Evolutionary conservation across 2,888 invertebrate species (phyloP), one percentile per base, ranked within the genome.

Genomic region (Actias luna): DNA sequence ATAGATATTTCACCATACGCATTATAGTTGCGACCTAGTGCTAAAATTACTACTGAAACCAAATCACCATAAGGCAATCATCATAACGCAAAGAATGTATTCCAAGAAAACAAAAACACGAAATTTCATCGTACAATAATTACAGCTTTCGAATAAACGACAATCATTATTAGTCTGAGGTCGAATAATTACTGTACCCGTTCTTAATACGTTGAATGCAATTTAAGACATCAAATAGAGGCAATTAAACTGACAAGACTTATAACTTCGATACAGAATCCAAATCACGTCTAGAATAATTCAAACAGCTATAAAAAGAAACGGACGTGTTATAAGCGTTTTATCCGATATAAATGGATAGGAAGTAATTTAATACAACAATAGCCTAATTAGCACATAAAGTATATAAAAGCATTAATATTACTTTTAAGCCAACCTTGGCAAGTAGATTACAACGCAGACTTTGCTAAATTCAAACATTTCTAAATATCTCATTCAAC

Each of bases 191-290:
- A 55, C 29, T 5, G 27, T 55, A 22, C 29, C 7, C 16, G 55
- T 29, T n/a, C 27, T 55, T 29, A 55, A 55, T 55, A 29, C 55
- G n/a, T 55, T 55, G 16, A 29, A 29, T 55, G 55, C 29, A 29
- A 55, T 55, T 55, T 29, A 29, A 29, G n/a, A 55, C 29, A 55
- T 29, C 29, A 55, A 29, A 29, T 29, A 29, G 29, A 55, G n/a
- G 29, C 29, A 55, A 55, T 55, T 55, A 55, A 55, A n/a, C 29
- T 55, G 55, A 55, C 55, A 55, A 55, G n/a, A 29, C n/a, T 29
- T 5, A 55, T 55, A 29, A 29, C 55, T 55, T 55, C 29, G 55
- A 55, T 55, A 55, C 3, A 29, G 55, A 14, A 29, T 16, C 29
- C 22, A 50, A 25, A 50, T 50, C 22, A 25, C 22, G 46, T 10